These are phyloP conservation scores for Centropus bengalensis DNA, from an alignment of 2,113 vertebrate genomes.

Conservation along the genomic window DNA sequence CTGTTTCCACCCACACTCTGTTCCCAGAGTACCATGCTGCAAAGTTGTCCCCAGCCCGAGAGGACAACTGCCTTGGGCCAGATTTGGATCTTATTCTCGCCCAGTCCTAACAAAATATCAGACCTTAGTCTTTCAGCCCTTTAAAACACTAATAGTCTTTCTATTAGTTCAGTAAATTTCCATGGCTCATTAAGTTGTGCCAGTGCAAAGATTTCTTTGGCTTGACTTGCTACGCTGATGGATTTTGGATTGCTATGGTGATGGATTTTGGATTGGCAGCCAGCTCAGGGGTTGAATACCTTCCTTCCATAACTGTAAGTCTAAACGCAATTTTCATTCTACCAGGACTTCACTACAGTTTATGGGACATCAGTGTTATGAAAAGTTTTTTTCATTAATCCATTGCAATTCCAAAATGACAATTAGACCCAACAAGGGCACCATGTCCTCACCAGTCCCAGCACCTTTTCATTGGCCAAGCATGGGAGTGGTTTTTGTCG, in stretches of 20 bases:
- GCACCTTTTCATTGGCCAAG: rapidly evolving
- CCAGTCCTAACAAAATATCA: neutral
- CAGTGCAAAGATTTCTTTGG: neutral
- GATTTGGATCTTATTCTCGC: neutral
- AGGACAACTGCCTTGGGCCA: neutral
- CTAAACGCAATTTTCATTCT: neutral
- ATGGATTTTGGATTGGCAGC: neutral
- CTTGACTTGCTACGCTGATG: rapidly evolving
- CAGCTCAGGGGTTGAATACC: neutral
- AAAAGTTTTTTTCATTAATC: neutral
- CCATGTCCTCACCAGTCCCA: rapidly evolving
- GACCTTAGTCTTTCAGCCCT: neutral
- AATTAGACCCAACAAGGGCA: too few species aligned
- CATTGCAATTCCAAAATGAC: neutral
- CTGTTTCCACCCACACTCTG: neutral
- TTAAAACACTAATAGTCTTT: neutral
- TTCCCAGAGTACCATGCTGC: neutral
- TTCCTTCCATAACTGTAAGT: neutral
- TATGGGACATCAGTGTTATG: neutral
- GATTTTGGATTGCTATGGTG: rapidly evolving
- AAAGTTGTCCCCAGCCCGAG: neutral
- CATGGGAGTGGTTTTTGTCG: rapidly evolving
- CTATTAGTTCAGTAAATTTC: neutral
- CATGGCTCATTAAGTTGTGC: neutral
- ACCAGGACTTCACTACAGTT: neutral